phyloP scores from a whole-genome alignment of 2,797 vertebrate species.

The Tokudaia tokunoshimensis region DNA sequence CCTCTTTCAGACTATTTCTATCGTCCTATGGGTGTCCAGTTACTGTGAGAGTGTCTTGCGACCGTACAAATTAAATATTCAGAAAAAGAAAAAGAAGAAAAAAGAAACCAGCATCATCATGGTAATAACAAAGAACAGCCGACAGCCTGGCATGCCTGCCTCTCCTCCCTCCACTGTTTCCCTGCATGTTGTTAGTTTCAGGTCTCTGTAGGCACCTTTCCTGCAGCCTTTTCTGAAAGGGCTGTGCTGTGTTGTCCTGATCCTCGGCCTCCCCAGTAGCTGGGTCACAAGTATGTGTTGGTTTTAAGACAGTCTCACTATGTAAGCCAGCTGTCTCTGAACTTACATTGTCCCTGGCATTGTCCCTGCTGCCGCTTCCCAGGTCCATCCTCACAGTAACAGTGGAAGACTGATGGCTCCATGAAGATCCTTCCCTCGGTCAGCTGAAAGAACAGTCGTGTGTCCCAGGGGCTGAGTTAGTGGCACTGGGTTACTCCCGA shows the following conservation, averaged over 20 bases:
- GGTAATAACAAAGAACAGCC: conserved; percentile 86
- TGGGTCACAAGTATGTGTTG: not conserved
- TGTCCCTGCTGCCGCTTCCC: not conserved
- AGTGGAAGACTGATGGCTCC: not conserved
- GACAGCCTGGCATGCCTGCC: not conserved
- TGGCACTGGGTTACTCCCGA: conserved; percentile 15
- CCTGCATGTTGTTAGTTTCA: not conserved
- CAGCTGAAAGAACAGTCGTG: not conserved
- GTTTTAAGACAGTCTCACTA: not conserved
- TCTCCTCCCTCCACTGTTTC: conserved; percentile 37
- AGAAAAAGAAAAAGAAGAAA: conserved; percentile 99
- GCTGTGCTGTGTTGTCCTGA: not conserved
- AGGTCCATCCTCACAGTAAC: not conserved
- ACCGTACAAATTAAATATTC: conserved; percentile 96
- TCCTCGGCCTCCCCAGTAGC: not conserved
- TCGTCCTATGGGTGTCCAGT: conserved; percentile 94
- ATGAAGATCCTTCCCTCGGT: not conserved
- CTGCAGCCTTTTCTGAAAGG: not conserved
- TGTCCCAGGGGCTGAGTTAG: not conserved
- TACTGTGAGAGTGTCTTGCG: conserved; percentile 94
- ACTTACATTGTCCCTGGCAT: not conserved
- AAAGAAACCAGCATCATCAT: conserved; percentile 93
- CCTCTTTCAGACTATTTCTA: conserved; percentile 91
- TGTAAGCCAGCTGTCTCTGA: not conserved
- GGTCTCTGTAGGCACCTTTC: not conserved